These are phyloP conservation scores for Kryptolebias marmoratus DNA, from an alignment of 2,113 vertebrate species.

Conservation along the genomic window DNA sequence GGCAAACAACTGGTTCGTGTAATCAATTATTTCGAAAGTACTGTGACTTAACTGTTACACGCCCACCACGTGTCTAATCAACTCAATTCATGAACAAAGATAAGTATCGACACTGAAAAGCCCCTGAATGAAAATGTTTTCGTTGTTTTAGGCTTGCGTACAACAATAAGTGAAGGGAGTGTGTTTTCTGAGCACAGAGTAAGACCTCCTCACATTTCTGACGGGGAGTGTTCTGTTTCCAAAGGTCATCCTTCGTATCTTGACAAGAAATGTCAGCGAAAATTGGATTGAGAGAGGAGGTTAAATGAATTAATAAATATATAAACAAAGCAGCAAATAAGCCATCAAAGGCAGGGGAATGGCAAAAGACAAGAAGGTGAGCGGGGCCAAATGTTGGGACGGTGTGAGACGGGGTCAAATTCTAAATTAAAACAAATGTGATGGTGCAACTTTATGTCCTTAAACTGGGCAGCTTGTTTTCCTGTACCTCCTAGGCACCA, in stretches of 20 bases:
- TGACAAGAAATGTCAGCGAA: constrained; percentile 91
- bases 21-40: too few species aligned
- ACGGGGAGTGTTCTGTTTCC: constrained; percentile 82
- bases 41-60: too few species aligned
- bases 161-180: constrained; percentile 14
- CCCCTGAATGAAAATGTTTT: constrained; percentile 8
- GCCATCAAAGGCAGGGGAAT: constrained; percentile 68
- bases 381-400: constrained; percentile 35
- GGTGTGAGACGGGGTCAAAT: constrained; percentile 29
- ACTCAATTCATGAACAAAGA: neutral
- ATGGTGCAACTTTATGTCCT: constrained; percentile 53
- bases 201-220: constrained; percentile 58
- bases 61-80: neutral
- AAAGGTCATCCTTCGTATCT: constrained; percentile 92
- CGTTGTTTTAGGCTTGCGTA: neutral
- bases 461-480: constrained; percentile 37
- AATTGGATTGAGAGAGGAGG: constrained; percentile 83
- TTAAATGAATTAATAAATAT: constrained; percentile 86
- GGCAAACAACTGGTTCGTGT: too few species aligned
- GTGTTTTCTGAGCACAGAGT: constrained; percentile 40
- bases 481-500: neutral
- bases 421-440: constrained; percentile 61
- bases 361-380: constrained; percentile 62
- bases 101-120: neutral
- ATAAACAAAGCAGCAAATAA: constrained; percentile 87